Conservation (phyloP, 2,113 vertebrate species). For the Leucopternis melanops region DNA sequence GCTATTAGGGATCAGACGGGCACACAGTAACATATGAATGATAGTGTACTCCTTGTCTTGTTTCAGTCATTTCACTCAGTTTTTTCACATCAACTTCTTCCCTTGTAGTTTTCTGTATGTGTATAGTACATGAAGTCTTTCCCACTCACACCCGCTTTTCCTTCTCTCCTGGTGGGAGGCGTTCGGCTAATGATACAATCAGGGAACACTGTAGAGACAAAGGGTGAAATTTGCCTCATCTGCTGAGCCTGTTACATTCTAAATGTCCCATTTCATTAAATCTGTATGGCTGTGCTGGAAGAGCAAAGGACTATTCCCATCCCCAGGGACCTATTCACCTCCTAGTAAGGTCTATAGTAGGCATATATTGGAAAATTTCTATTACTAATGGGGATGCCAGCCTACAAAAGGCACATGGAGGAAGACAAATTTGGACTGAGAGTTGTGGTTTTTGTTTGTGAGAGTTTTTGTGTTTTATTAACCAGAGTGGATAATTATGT, state of each 20-base stretch:
- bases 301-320: neutral
- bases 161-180: neutral
- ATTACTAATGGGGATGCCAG: neutral
- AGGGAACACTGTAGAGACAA: neutral
- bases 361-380: neutral
- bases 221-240: neutral
- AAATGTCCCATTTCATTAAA: neutral
- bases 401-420: neutral
- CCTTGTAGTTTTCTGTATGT: neutral
- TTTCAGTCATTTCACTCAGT: neutral
- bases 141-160: neutral
- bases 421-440: neutral
- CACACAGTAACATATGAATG: neutral
- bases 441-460: neutral
- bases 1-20: neutral
- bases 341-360: neutral
- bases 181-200: neutral
- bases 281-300: neutral
- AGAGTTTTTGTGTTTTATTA: neutral
- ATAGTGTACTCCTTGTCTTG: neutral
- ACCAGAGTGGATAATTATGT: neutral
- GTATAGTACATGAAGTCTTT: neutral
- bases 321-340: neutral
- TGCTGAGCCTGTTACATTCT: neutral
- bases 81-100: neutral